Base-by-base conservation (phyloP, 1,140 invertebrate genomes). In the Panagrolaimus sp. region DNA sequence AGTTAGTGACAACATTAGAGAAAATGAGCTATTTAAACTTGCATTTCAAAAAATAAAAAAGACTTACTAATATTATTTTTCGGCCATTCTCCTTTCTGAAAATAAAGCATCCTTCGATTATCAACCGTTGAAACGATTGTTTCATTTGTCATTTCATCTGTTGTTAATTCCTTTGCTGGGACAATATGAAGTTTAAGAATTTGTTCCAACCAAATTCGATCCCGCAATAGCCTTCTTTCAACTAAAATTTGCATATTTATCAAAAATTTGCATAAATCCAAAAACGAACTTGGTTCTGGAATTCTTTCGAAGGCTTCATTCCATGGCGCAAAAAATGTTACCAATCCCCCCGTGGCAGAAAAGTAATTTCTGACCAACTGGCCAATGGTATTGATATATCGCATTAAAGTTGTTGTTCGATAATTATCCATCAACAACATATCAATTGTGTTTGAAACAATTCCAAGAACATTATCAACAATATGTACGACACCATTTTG, bases 401-500 rank as follows among this genome's bases (percentile, higher is more conserved):
- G 48, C 80, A 83, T 83, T n/a, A 82, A 67, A 21, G 80, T 82
- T 14, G 81, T 83, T 24, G 73, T 75, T 24, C 77, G 67, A 48
- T 82, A 78, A 65, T 83, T 80, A 32, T 81, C 76, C 76, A 78
- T 83, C 9, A 82, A 58, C 70, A 82, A 46, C 80, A 81, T 47
- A 65, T 82, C 80, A 63, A 82, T 82, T 8, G 80, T 82, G 28
- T 77, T 81, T 1, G 80, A 78, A 15, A 82, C 80, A 67, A 82
- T 76, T 21, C 82, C 81, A 9, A 83, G 65, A 21, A 83, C 81
- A 65, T 80, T 83, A 66, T 83, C 81, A 28, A 83, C 71, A n/a
- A 83, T 81, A 48, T 83, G 81, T 0, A 78, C 81, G n/a, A 83
- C 81, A 14, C 81, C 81, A 55, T 83, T 83, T 66, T 83, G 81